Base-by-base conservation (phyloP, 2,797 vertebrate species). In the Poeciliopsis presidionis region DNA sequence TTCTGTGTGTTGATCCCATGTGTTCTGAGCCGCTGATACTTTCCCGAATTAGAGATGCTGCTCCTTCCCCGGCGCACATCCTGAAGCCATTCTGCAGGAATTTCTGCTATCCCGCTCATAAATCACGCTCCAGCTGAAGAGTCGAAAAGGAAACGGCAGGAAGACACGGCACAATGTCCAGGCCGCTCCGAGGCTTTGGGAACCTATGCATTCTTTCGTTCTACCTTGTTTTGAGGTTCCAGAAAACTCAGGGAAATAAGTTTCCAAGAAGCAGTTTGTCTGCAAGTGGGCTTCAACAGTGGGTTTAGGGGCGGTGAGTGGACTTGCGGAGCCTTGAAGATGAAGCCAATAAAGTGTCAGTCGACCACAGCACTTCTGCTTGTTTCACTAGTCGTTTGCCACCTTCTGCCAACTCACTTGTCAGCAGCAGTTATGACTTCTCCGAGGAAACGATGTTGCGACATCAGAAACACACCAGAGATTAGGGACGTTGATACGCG, bases 1-100 rank as follows among this genome's bases (percentile, higher is more conserved):
- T 90, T 36, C 88, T 81, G 85, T 92, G 91, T 89, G 75, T 51
- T 67, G 75, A 77, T 70, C 63, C 18, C 80, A 87, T 71, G 87
- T 87, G 90, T 91, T 91, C 86, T 84, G 49, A 91, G 88, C 87
- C 74, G 82, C 81, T 90, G 89, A 92, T 93, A 76, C 89, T 93
- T 90, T 92, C 75, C 90, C 73, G 90, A 91, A 93, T 93, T 88
- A 89, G 82, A 90, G 82, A 88, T 90, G 87, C 88, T 86, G 78
- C 87, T 88, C 81, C 28, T 83, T 75, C 77, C 88, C 87, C 81
- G 46, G 67, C 87, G 89, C 84, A 93, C 94, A 94, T 90, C 91
- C 92, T 94, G 93, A 93, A 95, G 86, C 92, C 76, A 94, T 95
- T 93, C 90, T 73, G 67, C 73, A 91, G 91, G 90, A 93, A 94